Evolutionary conservation across 2,888 invertebrate species (phyloP), one percentile per base, ranked within the genome.

Genomic region (Nemotelus nigrinus): DNA sequence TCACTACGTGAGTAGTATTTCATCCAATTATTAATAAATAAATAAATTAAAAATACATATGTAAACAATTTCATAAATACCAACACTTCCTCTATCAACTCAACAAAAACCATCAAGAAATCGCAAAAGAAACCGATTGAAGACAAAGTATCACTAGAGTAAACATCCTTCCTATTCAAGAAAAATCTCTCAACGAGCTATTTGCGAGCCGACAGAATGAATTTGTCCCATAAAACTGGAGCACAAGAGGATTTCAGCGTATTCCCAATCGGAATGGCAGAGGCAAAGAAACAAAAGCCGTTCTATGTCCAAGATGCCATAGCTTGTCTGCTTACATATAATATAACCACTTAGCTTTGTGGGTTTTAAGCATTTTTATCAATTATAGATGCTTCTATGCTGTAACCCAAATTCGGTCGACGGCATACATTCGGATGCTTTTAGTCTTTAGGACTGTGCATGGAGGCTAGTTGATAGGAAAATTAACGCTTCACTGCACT

Each of bases 311-410:
- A 70, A 53, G 53, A 70, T 70, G 55, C 55, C 41, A 55, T 47
- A 8, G 44, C 72, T 58, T 8, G 60, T 60, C 63, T 47, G 7
- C 25, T 7, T 25, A 60, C 72, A 72, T 58, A 58, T 60, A 74
- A 63, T 60, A 63, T 48, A 60, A 58, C 47, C 74, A 57, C 63
- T 48, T 60, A 50, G 60, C 60, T 74, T 60, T 74, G 48, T 47
- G 63, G 60, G 60, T 63, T 63, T 74, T 74, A 60, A 74, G 74
- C 74, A 74, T 74, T 74, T 74, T 74, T 74, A 74, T 74, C 74
- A 74, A 50, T 74, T 74, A 74, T 74, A 63, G 74, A 74, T 74
- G 74, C 72, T 72, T 72, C 58, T 43, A 7, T 57, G 6, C 58
- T 72, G 58, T 72, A 72, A 58, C 72, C 72, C 47, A 58, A 72